Conservation (phyloP, 1,140 invertebrate species). For the Drosophila ironensis region DNA sequence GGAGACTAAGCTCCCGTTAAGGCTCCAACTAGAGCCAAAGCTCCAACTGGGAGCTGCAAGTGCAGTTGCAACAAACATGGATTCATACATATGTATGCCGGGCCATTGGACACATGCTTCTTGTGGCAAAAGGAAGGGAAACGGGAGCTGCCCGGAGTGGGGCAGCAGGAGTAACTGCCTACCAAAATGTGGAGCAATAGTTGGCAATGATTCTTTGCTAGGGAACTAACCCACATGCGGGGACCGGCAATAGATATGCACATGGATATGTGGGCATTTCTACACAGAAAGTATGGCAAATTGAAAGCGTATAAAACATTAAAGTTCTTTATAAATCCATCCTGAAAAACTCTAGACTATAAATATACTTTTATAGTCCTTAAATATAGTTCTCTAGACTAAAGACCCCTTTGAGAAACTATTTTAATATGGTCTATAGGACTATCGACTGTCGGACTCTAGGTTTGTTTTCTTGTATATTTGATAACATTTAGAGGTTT, state of each 20-base stretch:
- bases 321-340: too few species aligned
- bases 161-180: constrained; percentile 7
- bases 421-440: too few species aligned
- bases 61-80: constrained; percentile 51
- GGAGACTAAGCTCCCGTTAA: constrained; percentile 64
- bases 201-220: constrained; percentile 44
- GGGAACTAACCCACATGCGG: constrained; percentile 53
- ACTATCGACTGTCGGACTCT: too few species aligned
- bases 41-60: constrained; percentile 44
- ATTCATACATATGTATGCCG: constrained; percentile 31
- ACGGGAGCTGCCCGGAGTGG: background rate
- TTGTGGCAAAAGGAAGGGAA: background rate
- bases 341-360: too few species aligned
- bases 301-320: too few species aligned
- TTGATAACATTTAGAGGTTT: too few species aligned
- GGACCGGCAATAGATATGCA: constrained; percentile 11
- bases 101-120: constrained; percentile 59
- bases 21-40: constrained; percentile 55
- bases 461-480: too few species aligned
- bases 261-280: constrained; percentile 1
- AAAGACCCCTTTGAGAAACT: background rate
- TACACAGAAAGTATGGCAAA: background rate
- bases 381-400: too few species aligned
- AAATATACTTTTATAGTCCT: too few species aligned
- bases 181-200: constrained; percentile 57